Conservation (phyloP, 2,888 invertebrate species). For the Calliphora vomitoria region DNA sequence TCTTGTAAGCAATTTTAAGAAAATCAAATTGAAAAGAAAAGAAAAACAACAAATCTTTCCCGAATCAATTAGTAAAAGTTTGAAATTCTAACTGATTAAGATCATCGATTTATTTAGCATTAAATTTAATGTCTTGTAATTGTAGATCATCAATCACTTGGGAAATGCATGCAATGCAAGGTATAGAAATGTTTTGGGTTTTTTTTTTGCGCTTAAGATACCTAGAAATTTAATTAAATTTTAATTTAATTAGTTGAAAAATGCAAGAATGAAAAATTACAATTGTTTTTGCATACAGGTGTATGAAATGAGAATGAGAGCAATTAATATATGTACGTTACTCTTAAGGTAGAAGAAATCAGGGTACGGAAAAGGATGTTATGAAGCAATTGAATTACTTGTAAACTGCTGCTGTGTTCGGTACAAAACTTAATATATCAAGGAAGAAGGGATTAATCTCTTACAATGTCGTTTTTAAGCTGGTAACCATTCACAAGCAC, state of each 20-base stretch:
- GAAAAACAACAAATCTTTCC: slow-evolving; percentile 1
- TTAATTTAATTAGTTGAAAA: slow-evolving; percentile 19
- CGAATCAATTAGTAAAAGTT: slow-evolving; percentile 66
- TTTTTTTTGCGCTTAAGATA: neutral
- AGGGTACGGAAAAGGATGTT: neutral
- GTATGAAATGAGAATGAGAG: slow-evolving; percentile 24
- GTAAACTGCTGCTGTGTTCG: no score
- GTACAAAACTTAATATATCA: no score
- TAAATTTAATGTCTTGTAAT: slow-evolving; percentile 69
- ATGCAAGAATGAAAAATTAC: neutral
- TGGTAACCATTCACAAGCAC: no score
- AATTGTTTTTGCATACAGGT: slow-evolving; percentile 56
- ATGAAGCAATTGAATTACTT: no score
- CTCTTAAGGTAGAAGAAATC: neutral
- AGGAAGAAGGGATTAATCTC: no score
- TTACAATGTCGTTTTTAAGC: no score
- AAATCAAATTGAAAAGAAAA: neutral
- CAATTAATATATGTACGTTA: no score
- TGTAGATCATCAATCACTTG: slow-evolving; percentile 72
- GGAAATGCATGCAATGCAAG: slow-evolving; percentile 57
- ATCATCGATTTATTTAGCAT: slow-evolving; percentile 73
- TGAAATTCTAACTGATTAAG: slow-evolving; percentile 74
- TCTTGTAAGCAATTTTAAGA: slow-evolving; percentile 32
- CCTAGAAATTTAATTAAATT: slow-evolving; percentile 26
- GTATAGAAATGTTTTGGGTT: slow-evolving; percentile 27